Evolutionary conservation across 2,888 invertebrate genomes (phyloP).

Genomic region (Brachylomia viminalis): DNA sequence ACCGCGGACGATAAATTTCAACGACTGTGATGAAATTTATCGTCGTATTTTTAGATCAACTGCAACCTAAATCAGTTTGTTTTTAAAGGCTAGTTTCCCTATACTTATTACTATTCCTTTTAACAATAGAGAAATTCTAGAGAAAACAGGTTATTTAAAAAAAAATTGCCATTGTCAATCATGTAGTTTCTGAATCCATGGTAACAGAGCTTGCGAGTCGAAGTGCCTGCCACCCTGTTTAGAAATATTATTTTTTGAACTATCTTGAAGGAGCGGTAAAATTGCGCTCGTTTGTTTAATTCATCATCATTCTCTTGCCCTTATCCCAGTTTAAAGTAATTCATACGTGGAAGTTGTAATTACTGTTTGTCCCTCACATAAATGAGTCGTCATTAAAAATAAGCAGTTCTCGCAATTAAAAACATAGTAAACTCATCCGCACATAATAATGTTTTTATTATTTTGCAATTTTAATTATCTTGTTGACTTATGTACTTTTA

Average conservation of each 20-base stretch:
- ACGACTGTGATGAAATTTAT: too few species aligned
- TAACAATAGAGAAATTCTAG: neutral
- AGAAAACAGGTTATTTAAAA: neutral
- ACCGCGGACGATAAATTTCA: too few species aligned
- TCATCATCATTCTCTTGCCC: neutral
- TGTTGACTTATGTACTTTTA: too few species aligned
- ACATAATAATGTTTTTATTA: too few species aligned
- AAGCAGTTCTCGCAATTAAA: constrained; percentile 44
- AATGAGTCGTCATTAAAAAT: constrained; percentile 40
- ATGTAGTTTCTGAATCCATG: too few species aligned
- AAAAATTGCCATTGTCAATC: too few species aligned
- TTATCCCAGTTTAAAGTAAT: neutral
- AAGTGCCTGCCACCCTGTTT: too few species aligned
- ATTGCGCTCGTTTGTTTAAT: constrained; percentile 29
- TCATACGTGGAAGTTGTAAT: constrained; percentile 20
- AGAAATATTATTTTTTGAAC: too few species aligned
- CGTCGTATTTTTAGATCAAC: neutral
- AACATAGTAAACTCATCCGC: constrained; percentile 39
- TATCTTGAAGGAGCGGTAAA: constrained; percentile 2
- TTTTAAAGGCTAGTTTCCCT: too few species aligned
- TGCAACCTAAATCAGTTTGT: neutral
- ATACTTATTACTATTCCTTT: neutral
- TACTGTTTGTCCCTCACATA: constrained; percentile 14
- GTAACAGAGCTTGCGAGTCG: too few species aligned
- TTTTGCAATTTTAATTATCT: too few species aligned